Base-by-base conservation (phyloP, 2,113 vertebrate genomes). In the Salvelinus alpinus region DNA sequence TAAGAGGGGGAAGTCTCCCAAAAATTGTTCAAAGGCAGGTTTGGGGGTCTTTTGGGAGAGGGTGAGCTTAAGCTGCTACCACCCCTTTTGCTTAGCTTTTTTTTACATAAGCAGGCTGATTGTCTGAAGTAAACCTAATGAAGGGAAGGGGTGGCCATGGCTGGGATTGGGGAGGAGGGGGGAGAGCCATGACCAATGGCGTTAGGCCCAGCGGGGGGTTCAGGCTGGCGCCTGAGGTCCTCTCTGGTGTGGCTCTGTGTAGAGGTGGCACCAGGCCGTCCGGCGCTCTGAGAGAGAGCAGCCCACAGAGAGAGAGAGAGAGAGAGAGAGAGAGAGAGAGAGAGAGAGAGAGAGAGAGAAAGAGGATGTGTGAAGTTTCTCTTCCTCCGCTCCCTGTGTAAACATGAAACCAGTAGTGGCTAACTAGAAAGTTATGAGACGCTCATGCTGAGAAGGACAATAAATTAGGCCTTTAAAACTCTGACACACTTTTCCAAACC, bases 381-480 rank as follows among this genome's bases (percentile, higher is more conserved):
- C 85, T 85, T 88, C 87, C 82, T 81, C 81, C 3, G 20, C 86
- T 88, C 84, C 71, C 68, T 64, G 86, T 88, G 91, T 91, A 93
- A 93, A 94, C 91, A 93, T 93, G 93, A 94, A 90, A 93, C 92
- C 92, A 94, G 92, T 91, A 93, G 92, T 94, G 87, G 90, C 93
- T 93, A 93, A 93, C 91, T 91, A 91, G 92, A 92, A 93, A 94
- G 93, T 94, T 94, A 94, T 92, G 92, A 90, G 92, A 91, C 85
- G 75, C 78, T 82, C 93, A 91, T 84, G 92, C 93, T 93, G 92
- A 92, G 93, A 91, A 83, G 82, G 88, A 92, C 90, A 93, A 93
- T 94, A 94, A 94, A 94, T 92, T 86, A 86, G 85, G 83, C 82
- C 87, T 92, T 93, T 93, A 93, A 93, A 93, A 91, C 88, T 82